A percentile compares a stretch with the other conserved stretches of the same genome.
These are phyloP conservation scores for Chauna torquata DNA, from an alignment of 2,113 vertebrate species.

Conservation along the genomic window DNA sequence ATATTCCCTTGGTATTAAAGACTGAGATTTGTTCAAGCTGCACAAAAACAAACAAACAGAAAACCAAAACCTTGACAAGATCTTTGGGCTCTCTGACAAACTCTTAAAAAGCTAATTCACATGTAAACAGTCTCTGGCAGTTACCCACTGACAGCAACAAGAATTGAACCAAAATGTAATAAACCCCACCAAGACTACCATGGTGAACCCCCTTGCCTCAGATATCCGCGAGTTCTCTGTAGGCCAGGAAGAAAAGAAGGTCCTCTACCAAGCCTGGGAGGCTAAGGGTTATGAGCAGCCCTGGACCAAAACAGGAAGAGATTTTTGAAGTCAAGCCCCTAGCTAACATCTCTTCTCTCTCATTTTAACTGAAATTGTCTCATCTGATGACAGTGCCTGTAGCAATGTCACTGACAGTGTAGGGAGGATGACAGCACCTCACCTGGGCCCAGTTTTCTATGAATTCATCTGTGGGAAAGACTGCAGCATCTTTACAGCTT, in stretches of 20 bases:
- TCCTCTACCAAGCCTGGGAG: neutral
- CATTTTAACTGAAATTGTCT: neutral
- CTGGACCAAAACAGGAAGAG: neutral
- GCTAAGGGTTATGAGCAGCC: neutral
- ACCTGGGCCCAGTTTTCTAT: neutral
- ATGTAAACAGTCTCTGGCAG: neutral
- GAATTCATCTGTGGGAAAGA: neutral
- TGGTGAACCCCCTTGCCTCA: neutral
- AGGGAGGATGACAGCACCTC: neutral
- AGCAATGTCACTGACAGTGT: neutral
- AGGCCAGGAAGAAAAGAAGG: neutral
- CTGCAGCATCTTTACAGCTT: neutral
- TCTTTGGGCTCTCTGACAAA: neutral
- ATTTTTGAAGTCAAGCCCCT: neutral
- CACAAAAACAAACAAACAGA: neutral
- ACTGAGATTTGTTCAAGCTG: neutral
- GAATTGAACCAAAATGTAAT: neutral
- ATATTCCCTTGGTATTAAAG: neutral
- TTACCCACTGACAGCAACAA: neutral
- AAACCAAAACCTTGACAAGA: neutral
- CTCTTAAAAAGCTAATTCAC: neutral
- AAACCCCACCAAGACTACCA: neutral
- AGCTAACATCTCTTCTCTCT: neutral
- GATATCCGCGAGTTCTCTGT: neutral
- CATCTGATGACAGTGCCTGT: neutral